These are phyloP conservation scores for Dromiciops gliroides DNA, from an alignment of 2,113 vertebrate species.

Conservation along the genomic window DNA sequence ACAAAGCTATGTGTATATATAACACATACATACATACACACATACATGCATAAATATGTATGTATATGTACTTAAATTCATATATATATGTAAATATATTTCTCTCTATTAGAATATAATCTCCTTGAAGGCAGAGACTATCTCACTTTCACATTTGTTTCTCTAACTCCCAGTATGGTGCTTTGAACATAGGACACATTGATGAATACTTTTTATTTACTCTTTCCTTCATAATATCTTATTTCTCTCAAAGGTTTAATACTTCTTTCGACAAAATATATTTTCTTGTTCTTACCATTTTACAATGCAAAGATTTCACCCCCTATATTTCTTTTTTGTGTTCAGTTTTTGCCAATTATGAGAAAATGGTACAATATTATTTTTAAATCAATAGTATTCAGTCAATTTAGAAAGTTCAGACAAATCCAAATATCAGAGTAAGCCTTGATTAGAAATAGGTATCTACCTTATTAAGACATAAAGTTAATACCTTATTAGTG, in stretches of 20 bases:
- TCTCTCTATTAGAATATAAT: background rate
- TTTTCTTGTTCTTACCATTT: background rate
- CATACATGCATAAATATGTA: background rate
- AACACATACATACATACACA: no score
- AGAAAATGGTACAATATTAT: conserved; percentile 59
- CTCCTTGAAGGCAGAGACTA: background rate
- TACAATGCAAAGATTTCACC: conserved; percentile 23
- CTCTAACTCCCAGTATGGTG: background rate
- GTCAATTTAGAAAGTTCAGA: conserved; percentile 68
- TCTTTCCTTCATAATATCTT: background rate
- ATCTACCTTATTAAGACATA: conserved; percentile 57
- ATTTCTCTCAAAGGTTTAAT: background rate
- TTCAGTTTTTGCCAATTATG: conserved; percentile 47
- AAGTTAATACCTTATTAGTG: conserved; percentile 66
- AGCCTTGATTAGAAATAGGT: conserved; percentile 59
- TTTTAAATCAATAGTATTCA: conserved; percentile 68
- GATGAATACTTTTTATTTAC: background rate
- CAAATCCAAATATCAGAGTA: conserved; percentile 65
- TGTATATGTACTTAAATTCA: background rate
- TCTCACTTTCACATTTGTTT: background rate
- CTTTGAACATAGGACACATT: background rate
- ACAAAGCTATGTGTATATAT: no score
- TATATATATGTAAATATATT: background rate
- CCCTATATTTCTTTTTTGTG: conserved; percentile 32
- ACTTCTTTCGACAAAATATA: background rate